A percentile compares a stretch with the other conserved stretches of the same genome.
Conservation (phyloP, 2,113 vertebrate species). For the Zosterops lateralis region DNA sequence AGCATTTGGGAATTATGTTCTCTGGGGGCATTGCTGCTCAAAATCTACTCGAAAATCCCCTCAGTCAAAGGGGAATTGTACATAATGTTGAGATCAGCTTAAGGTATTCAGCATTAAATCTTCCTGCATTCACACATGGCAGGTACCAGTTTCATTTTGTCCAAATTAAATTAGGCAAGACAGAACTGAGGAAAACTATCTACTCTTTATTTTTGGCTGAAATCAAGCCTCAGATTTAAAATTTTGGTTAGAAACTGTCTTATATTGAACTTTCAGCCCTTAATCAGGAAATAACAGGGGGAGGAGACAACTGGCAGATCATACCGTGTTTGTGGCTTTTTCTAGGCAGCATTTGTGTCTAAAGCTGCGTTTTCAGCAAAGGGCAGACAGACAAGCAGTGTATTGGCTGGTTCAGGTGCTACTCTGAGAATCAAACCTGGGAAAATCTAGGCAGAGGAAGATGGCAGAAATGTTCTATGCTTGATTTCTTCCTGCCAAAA, state of each 20-base stretch:
- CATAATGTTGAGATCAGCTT: background rate
- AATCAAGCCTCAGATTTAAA: background rate
- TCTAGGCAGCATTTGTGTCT: background rate
- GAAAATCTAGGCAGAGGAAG: background rate
- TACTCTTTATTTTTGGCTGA: background rate
- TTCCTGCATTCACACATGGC: background rate
- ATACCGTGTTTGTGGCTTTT: background rate
- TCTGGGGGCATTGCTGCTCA: background rate
- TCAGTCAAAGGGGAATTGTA: background rate
- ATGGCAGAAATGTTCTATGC: background rate
- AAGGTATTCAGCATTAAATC: background rate
- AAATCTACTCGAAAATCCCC: background rate
- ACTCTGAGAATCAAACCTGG: background rate
- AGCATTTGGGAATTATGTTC: background rate
- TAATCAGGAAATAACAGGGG: background rate
- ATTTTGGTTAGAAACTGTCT: background rate
- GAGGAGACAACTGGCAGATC: background rate
- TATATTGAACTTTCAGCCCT: background rate
- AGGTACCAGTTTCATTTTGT: background rate
- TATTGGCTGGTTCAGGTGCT: background rate
- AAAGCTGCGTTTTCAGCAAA: background rate
- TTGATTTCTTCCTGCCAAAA: slow-evolving; percentile 40
- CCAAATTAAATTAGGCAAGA: background rate
- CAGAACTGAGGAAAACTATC: background rate
- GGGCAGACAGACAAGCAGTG: background rate